Conservation (phyloP, 64 coral and sea anemone genomes). For the Montipora capricornis region DNA sequence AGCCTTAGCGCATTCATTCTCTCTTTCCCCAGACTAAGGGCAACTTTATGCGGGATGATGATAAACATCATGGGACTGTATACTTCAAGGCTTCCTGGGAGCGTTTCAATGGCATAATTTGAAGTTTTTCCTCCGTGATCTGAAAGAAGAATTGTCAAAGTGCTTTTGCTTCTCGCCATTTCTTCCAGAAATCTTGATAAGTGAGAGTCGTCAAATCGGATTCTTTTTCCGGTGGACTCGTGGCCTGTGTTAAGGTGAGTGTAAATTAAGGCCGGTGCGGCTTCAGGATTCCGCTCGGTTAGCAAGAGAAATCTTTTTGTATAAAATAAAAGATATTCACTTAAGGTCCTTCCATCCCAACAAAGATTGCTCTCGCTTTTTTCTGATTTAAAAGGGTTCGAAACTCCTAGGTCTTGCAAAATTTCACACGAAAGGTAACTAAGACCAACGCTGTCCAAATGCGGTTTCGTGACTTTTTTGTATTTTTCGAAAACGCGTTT, state of each 20-base stretch:
- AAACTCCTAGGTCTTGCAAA: constrained; percentile 43
- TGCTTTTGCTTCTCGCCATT: constrained; percentile 71
- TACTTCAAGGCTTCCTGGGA: constrained; percentile 80
- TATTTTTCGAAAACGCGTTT: constrained; percentile 64
- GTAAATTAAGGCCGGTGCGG: constrained; percentile 72
- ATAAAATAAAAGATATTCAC: constrained; percentile 82
- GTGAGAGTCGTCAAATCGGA: constrained; percentile 79
- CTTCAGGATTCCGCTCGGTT: constrained; percentile 46
- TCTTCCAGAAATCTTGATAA: constrained; percentile 69
- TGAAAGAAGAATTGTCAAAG: constrained; percentile 84
- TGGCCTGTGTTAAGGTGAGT: constrained; percentile 93
- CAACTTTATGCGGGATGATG: constrained; percentile 89
- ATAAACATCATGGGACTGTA: constrained; percentile 96
- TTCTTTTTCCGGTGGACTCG: constrained; percentile 76
- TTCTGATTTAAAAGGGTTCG: constrained; percentile 74
- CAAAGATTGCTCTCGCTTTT: constrained; percentile 45
- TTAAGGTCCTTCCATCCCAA: constrained; percentile 73
- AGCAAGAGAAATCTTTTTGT: constrained; percentile 44
- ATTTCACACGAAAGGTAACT: constrained; percentile 76
- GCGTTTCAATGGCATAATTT: constrained; percentile 75
- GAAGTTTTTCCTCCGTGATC: constrained; percentile 94
- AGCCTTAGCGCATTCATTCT: constrained; percentile 69
- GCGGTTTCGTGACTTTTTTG: constrained; percentile 25
- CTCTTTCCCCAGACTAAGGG: constrained; percentile 67
- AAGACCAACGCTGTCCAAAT: constrained; percentile 78